Evolutionary conservation across 2,113 vertebrate genomes (phyloP), one percentile per base, ranked within the genome.

Genomic region (Datnioides undecimradiatus): DNA sequence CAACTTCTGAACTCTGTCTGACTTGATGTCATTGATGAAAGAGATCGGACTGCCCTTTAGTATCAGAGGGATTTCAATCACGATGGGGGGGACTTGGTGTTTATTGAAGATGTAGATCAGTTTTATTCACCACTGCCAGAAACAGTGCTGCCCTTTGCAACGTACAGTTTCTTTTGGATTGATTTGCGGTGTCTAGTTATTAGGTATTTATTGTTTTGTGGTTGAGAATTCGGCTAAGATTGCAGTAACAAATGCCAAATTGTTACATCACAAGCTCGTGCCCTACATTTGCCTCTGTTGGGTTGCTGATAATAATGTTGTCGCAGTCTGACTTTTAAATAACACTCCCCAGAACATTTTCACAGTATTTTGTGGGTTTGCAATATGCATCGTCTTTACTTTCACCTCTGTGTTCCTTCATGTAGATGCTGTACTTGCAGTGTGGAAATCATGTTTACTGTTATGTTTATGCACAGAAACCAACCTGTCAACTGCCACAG

Each of bases 41-140:
- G 92, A 94, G 94, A 94, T 93, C 68, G 88, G 91, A 94, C 94
- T 93, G 94, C 94, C 74, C 85, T 94, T 92, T 82, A 90, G 87
- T 92, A 65, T 89, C 85, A 82, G 60, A 84, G 74, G 64, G 92
- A 93, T 91, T 95, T 93, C 90, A 93, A 92, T 93, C 92, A 78
- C 49, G 1, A 66, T 41, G 59, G 49, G 58, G 69, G 52, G 58
- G 49, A 25, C 63, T 57, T 58, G 74, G 79, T 62, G 79, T 89
- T 80, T 72, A 49, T 80, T 72, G 41, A 74, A 65, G 49, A 85
- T 89, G 86, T 92, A 68, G 87, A 66, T 31, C 51, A 93, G 91
- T 94, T 95, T 87, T 74, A 70, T 76, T 88, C 74, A 88, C 65
- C 84, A 93, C 91, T 93, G 91, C 90, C 89, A 92, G 85, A 91